Conservation (phyloP, 2,797 vertebrate genomes). For the Propithecus deckenii region DNA sequence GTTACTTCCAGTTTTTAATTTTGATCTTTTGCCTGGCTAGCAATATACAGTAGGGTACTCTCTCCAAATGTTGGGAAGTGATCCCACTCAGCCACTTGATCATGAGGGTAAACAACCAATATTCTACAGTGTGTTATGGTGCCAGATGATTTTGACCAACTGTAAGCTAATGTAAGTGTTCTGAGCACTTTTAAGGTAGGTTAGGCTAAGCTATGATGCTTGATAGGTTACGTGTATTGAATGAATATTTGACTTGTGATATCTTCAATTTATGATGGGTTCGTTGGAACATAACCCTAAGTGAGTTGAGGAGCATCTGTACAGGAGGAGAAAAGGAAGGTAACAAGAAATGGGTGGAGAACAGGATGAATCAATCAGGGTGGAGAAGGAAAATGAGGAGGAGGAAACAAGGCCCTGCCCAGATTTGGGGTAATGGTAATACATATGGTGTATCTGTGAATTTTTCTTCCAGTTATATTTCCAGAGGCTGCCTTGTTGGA, state of each 20-base stretch:
- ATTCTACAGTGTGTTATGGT: background rate
- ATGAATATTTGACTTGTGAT: background rate
- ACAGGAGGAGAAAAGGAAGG: background rate
- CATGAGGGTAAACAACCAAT: background rate
- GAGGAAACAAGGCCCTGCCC: background rate
- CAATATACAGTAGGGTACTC: background rate
- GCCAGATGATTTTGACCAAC: background rate
- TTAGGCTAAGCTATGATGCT: background rate
- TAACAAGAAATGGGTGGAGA: background rate
- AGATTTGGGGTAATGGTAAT: background rate
- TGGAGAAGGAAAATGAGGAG: conserved; percentile 8
- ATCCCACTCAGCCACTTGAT: background rate
- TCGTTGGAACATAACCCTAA: background rate
- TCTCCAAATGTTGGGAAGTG: background rate
- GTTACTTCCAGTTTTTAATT: background rate
- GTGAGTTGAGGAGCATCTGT: background rate
- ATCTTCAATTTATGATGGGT: background rate
- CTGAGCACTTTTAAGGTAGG: background rate
- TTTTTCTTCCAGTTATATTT: background rate
- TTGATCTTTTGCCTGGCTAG: background rate
- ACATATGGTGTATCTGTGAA: background rate
- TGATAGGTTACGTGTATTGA: background rate
- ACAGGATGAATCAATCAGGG: conserved; percentile 24
- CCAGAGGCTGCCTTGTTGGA: background rate
- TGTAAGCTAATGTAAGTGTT: background rate